These are phyloP conservation scores for Noctua fimbriata DNA, from an alignment of 2,888 invertebrate species.

Conservation along the genomic window DNA sequence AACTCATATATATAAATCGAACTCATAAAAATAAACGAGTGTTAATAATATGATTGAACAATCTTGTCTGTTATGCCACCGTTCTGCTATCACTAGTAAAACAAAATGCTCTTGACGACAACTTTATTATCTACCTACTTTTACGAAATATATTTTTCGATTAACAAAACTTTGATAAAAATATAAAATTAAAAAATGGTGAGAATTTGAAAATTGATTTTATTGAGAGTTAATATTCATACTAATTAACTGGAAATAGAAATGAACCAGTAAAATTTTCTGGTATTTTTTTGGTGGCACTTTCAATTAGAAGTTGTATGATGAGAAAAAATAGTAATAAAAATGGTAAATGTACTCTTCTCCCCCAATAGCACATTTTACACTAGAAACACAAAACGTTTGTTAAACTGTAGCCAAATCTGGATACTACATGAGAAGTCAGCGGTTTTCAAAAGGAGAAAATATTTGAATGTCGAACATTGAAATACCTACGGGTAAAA, in stretches of 20 bases:
- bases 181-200: background rate
- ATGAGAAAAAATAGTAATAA: background rate
- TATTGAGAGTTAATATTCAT: background rate
- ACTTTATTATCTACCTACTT: slow-evolving; percentile 7
- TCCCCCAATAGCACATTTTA: background rate
- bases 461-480: too few species aligned
- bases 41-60: background rate
- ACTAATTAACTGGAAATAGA: background rate
- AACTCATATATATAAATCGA: background rate
- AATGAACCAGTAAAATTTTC: background rate
- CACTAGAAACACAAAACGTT: background rate
- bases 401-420: background rate
- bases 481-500: too few species aligned
- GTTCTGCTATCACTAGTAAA: slow-evolving; percentile 44
- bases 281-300: background rate
- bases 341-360: background rate
- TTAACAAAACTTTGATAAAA: slow-evolving; percentile 21
- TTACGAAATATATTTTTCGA: slow-evolving; percentile 29
- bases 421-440: background rate
- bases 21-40: background rate
- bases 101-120: slow-evolving; percentile 45
- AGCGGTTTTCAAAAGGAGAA: background rate
- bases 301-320: background rate
- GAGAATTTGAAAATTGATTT: background rate
- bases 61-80: slow-evolving; percentile 16